These are phyloP conservation scores for Lates calcarifer DNA, from an alignment of 2,113 vertebrate genomes.

Conservation along the genomic window DNA sequence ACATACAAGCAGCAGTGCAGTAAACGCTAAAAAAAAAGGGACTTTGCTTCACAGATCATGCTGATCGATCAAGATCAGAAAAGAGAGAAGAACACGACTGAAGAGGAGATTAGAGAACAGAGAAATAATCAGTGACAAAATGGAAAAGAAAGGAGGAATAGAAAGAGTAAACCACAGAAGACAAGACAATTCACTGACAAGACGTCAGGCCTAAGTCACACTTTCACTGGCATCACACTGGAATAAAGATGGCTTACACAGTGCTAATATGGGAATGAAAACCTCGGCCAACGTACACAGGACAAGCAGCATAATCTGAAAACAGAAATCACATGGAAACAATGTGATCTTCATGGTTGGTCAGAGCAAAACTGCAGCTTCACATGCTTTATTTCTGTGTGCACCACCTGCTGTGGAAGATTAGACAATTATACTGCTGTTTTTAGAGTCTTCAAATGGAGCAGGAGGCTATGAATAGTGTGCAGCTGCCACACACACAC, in stretches of 20 bases:
- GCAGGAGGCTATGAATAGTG: conserved; percentile 41
- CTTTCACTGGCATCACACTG: background rate
- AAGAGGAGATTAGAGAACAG: background rate
- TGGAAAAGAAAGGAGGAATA: background rate
- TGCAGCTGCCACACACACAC: conserved; percentile 49
- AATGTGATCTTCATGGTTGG: conserved; percentile 28
- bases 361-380: conserved; percentile 5
- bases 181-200: background rate
- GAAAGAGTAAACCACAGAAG: background rate
- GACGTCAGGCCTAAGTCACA: background rate
- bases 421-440: conserved; percentile 57
- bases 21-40: background rate
- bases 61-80: background rate
- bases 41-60: background rate
- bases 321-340: conserved; percentile 44
- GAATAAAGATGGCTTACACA: background rate
- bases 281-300: background rate
- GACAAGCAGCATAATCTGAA: background rate
- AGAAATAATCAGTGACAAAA: background rate
- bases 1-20: conserved; percentile 16
- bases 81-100: background rate
- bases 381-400: conserved; percentile 54
- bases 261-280: background rate
- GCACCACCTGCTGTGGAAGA: conserved; percentile 68
- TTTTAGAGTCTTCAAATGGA: conserved; percentile 52